phyloP scores from a whole-genome alignment of 2,888 invertebrate species.

The Xiphydria camelus region DNA sequence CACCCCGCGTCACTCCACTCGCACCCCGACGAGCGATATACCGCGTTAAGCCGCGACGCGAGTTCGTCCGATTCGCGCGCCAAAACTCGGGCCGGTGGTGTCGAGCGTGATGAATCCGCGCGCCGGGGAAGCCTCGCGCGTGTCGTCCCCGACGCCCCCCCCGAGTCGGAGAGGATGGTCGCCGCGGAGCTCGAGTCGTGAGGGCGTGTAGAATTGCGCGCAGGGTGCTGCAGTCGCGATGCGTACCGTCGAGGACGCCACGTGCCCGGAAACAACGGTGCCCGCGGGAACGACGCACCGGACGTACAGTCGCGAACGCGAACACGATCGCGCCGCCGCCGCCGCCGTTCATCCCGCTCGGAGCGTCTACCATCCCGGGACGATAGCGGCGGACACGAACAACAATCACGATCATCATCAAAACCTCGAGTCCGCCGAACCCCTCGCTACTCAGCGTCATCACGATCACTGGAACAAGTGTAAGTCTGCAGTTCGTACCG shows the following conservation, averaged over 20 bases:
- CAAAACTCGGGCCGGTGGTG: too few species aligned
- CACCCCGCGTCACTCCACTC: slow-evolving; percentile 8
- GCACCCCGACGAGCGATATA: neutral
- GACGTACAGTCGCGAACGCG: slow-evolving; percentile 13
- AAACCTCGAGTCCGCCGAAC: slow-evolving; percentile 45
- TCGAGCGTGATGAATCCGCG: too few species aligned
- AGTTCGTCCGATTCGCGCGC: too few species aligned
- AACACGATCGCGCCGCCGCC: slow-evolving; percentile 4
- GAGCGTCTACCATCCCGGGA: slow-evolving; percentile 6
- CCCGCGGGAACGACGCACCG: slow-evolving; percentile 17
- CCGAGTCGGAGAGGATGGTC: too few species aligned
- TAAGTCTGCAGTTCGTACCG: too few species aligned
- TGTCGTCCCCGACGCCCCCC: too few species aligned
- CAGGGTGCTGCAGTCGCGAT: too few species aligned
- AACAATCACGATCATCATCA: slow-evolving; percentile 54
- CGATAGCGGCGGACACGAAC: slow-evolving; percentile 46
- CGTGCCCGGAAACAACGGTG: slow-evolving; percentile 26
- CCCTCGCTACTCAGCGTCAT: slow-evolving; percentile 32
- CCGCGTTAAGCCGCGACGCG: too few species aligned
- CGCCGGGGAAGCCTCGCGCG: too few species aligned
- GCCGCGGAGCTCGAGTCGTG: too few species aligned
- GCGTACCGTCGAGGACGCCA: slow-evolving; percentile 47
- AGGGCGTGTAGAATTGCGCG: too few species aligned
- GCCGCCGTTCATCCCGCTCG: slow-evolving; percentile 12
- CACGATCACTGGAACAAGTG: slow-evolving; percentile 53